These are phyloP conservation scores for Chaetodon trifasciatus DNA, from an alignment of 2,797 vertebrate genomes.

Conservation along the genomic window DNA sequence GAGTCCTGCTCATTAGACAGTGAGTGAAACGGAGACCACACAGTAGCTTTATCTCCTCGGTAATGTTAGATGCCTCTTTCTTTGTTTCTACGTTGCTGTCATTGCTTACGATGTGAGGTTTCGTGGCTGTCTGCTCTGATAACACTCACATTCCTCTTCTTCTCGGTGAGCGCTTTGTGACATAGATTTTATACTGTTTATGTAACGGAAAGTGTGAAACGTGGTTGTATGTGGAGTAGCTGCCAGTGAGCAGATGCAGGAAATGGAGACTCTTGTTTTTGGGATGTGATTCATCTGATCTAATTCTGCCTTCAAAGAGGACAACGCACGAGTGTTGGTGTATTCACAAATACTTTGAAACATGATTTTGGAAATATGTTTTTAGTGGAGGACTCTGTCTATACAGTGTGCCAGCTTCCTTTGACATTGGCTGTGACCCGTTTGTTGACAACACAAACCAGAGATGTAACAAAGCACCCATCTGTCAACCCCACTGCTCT, in stretches of 20 bases:
- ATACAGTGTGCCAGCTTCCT: neutral
- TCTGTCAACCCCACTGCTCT: conserved; percentile 1
- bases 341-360: neutral
- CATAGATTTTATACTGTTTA: neutral
- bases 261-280: conserved; percentile 53
- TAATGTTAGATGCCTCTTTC: too few relatives aligned
- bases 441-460: conserved; percentile 27
- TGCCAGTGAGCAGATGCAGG: conserved; percentile 57
- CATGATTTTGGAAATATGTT: neutral
- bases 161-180: neutral
- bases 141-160: neutral
- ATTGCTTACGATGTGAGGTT: neutral
- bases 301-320: conserved; percentile 33
- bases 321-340: neutral
- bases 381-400: neutral
- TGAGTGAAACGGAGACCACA: too few relatives aligned
- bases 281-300: conserved; percentile 58
- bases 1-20: too few relatives aligned
- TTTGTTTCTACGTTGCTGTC: neutral
- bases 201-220: conserved; percentile 10
- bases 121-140: too few relatives aligned
- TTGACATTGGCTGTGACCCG: conserved; percentile 36
- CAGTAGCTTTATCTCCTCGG: neutral
- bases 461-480: conserved; percentile 15
- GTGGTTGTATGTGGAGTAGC: neutral